phyloP scores from a whole-genome alignment of 2,797 vertebrate genomes.

The Urosaurus nigricauda region DNA sequence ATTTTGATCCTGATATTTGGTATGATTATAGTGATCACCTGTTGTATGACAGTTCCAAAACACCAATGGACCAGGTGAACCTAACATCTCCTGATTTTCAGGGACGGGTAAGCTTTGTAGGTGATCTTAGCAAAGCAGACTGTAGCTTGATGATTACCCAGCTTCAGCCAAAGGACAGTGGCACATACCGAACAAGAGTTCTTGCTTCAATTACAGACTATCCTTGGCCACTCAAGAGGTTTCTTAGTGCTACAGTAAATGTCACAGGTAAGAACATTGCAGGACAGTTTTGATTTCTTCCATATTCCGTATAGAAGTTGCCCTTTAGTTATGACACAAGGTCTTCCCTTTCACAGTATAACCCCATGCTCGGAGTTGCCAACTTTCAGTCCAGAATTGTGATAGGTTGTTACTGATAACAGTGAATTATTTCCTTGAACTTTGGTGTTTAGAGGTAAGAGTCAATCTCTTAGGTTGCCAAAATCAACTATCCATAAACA shows the following conservation, averaged over 20 bases:
- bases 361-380: neutral
- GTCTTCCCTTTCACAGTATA: neutral
- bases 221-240: conserved; percentile 69
- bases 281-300: neutral
- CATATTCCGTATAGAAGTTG: no score
- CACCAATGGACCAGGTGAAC: conserved; percentile 38
- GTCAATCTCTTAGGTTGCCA: no score
- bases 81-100: conserved; percentile 70
- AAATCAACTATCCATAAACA: neutral
- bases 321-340: neutral
- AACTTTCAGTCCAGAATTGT: neutral
- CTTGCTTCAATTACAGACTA: conserved; percentile 69
- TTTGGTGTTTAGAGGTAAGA: neutral
- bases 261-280: conserved; percentile 19
- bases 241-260: neutral
- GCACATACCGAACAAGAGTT: conserved; percentile 79
- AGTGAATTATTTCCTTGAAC: no score
- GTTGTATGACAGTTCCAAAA: conserved; percentile 9
- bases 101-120: conserved; percentile 77
- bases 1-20: neutral
- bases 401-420: neutral
- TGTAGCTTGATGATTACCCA: conserved; percentile 80
- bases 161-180: conserved; percentile 76
- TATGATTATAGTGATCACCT: neutral
- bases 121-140: conserved; percentile 66